Evolutionary conservation across 2,113 vertebrate species (phyloP), one percentile per base, ranked within the genome.

Genomic region (Brienomyrus brachyistius): DNA sequence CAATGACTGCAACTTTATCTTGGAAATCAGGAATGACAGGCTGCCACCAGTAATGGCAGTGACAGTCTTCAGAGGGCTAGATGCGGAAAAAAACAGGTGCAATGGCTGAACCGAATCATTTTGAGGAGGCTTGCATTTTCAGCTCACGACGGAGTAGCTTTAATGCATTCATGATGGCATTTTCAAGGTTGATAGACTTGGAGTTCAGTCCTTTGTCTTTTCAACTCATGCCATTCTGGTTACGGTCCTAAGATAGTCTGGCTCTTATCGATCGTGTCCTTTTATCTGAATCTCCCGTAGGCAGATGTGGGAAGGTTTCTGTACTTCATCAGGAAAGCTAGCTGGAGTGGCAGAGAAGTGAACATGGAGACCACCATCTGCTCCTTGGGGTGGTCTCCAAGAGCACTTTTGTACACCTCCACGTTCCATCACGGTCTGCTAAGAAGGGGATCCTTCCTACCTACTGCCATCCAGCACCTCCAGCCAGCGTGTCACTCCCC

Each of bases 261-360:
- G 90, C 88, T 89, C 35, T 40, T 88, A 88, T 87, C 83, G 45
- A 90, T 54, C 74, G 43, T 35, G 77, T 91, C 84, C 51, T 89
- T 54, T 89, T 89, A 90, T 86, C 74, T 83, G 88, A 90, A 90
- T 89, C 59, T 82, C 43, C 27, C 31, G 45, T 70, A 5, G 87
- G 8, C 87, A 66, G 89, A 88, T 70, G 31, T 43, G 54, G 89
- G 91, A 70, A 80, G 27, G 27, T 86, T 90, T 45, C 85, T 51
- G 89, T 47, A 62, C n/a, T n/a, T 70, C 62, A 13, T 31, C 10
- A 13, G 62, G 62, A 31, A 70, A 31, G 62, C n/a, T 3, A 70
- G 10, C 9, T 9, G 56, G 6, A 9, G 56, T 62, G 21, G 56
- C 56, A 59, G 21, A n/a, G 52, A 56, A 56, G 54, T 1, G 2